These are phyloP conservation scores for Brenthis daphne DNA, from an alignment of 2,888 invertebrate species.

Conservation along the genomic window DNA sequence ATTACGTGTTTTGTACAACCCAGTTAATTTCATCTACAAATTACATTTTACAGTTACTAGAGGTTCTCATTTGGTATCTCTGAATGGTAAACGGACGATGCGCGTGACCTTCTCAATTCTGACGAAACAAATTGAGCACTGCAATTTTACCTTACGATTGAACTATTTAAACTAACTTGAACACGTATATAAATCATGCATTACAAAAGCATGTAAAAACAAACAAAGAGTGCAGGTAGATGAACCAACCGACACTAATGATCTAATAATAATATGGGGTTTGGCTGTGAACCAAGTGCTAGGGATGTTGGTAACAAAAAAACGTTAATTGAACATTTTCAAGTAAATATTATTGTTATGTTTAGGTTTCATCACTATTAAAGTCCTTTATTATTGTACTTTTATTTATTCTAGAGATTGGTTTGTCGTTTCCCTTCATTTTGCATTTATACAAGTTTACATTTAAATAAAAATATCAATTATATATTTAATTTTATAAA, in stretches of 20 bases:
- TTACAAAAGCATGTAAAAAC: constrained; percentile 34
- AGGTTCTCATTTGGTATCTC: constrained; percentile 32
- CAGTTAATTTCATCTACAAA: constrained; percentile 4
- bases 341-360: constrained; percentile 4
- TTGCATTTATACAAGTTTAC: not conserved
- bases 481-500: not conserved
- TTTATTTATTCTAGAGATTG: constrained; percentile 1
- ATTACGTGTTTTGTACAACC: not conserved
- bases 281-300: constrained; percentile 68
- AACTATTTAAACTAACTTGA: constrained; percentile 5
- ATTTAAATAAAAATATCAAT: not conserved
- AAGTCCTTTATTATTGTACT: constrained; percentile 18
- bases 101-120: constrained; percentile 37
- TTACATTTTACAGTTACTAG: constrained; percentile 32
- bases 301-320: constrained; percentile 56
- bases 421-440: not conserved
- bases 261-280: constrained; percentile 73
- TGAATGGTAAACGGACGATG: constrained; percentile 37
- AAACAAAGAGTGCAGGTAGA: constrained; percentile 60
- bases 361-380: constrained; percentile 22
- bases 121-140: constrained; percentile 33
- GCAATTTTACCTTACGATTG: constrained; percentile 29
- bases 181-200: constrained; percentile 25
- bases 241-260: constrained; percentile 60
- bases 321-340: constrained; percentile 33